Conservation (phyloP, 2,113 vertebrate species). For the Leptobrachium leishanense region DNA sequence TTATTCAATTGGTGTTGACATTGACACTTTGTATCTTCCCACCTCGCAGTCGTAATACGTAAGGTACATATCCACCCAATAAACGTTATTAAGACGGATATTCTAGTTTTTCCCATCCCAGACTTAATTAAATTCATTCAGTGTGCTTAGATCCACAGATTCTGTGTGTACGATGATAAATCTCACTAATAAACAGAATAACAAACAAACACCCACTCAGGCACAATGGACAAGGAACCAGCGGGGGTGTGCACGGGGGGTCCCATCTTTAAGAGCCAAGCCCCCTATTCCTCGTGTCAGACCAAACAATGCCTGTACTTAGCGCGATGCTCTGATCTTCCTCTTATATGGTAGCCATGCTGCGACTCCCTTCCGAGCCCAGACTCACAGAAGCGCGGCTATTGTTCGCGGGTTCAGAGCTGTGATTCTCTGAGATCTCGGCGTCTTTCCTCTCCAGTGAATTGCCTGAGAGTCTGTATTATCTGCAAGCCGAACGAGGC, state of each 20-base stretch:
- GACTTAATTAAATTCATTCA: no score
- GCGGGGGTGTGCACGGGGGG: not conserved
- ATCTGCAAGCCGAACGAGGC: constrained; percentile 24
- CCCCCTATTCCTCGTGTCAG: not conserved
- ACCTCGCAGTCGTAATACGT: no score
- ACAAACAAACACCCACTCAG: not conserved
- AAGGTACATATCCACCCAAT: no score
- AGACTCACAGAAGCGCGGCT: not conserved
- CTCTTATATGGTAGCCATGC: not conserved
- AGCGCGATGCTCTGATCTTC: constrained; percentile 2
- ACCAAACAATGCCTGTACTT: constrained; percentile 9
- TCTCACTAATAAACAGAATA: not conserved
- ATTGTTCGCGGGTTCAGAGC: constrained; percentile 37
- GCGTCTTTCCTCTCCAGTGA: constrained; percentile 7
- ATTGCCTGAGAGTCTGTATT: constrained; percentile 42
- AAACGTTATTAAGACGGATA: no score
- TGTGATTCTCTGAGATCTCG: constrained; percentile 17
- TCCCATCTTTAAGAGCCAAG: not conserved
- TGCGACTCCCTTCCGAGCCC: constrained; percentile 4
- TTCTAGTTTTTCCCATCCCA: no score
- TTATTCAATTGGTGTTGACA: no score
- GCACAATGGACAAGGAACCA: not conserved
- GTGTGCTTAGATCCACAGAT: constrained; percentile 7
- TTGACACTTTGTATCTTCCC: no score
- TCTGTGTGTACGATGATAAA: not conserved